phyloP scores from a whole-genome alignment of 2,113 vertebrate genomes.

The Gopherus flavomarginatus region DNA sequence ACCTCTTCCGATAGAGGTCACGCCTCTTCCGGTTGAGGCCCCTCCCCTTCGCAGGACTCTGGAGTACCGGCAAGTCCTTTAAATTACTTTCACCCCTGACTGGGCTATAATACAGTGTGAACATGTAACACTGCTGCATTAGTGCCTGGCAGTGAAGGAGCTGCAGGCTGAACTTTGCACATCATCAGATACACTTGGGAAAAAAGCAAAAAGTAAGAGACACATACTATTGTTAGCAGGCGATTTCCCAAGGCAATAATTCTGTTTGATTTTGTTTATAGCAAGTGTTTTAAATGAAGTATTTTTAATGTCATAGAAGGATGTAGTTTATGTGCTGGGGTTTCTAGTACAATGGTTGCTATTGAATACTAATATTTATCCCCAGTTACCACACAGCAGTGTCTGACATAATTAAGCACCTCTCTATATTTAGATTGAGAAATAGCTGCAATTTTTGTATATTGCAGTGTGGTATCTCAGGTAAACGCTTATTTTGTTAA shows the following conservation, averaged over 20 bases:
- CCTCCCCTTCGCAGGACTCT: too few species aligned
- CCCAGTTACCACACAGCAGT: constrained; percentile 15
- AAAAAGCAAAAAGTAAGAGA: background rate
- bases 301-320: constrained; percentile 22
- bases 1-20: too few species aligned
- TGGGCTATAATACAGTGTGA: background rate
- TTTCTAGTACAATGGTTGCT: background rate
- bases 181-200: background rate
- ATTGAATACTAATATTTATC: constrained; percentile 27
- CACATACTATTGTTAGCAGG: background rate
- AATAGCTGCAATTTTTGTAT: background rate
- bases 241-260: background rate
- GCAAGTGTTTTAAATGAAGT: constrained; percentile 5
- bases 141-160: background rate
- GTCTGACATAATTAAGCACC: background rate
- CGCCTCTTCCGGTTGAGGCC: too few species aligned
- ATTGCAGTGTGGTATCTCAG: background rate
- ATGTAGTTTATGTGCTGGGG: constrained; percentile 46
- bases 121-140: background rate
- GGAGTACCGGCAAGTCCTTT: too few species aligned
- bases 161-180: background rate
- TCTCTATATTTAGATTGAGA: background rate
- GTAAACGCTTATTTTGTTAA: background rate
- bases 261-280: constrained; percentile 7
- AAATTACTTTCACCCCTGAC: too few species aligned